Percentiles rank a stretch among this genome's conserved stretches.
Conservation (phyloP, 2,888 invertebrate species). For the Clostera curtula region DNA sequence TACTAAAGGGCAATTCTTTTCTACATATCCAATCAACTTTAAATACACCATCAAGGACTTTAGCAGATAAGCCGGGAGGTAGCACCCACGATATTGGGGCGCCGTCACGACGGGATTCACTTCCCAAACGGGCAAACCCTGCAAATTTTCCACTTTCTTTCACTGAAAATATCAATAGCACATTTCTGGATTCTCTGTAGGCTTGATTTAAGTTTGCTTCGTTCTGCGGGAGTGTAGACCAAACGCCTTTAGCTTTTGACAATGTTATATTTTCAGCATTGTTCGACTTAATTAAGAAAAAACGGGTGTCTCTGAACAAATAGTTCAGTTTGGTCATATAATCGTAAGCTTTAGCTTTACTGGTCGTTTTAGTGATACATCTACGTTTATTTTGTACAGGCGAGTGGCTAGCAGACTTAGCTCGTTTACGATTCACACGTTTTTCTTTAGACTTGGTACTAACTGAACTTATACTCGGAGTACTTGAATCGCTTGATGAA, state of each 20-base stretch:
- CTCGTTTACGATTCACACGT: constrained; percentile 74
- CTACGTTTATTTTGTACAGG: constrained; percentile 55
- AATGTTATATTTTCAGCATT: constrained; percentile 97
- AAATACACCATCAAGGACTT: constrained; percentile 96
- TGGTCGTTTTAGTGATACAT: constrained; percentile 40
- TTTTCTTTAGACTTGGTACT: constrained; percentile 80
- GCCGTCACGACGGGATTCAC: constrained; percentile 92
- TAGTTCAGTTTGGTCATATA: constrained; percentile 93
- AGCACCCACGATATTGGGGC: constrained; percentile 94
- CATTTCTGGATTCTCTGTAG: constrained; percentile 93
- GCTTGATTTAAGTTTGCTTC: constrained; percentile 97
- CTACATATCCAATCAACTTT: constrained; percentile 98
- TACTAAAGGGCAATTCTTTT: constrained; percentile 93
- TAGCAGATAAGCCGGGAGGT: constrained; percentile 93
- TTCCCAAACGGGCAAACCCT: constrained; percentile 93
- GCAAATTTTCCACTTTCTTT: constrained; percentile 98
- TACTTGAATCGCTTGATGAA: constrained; percentile 81
- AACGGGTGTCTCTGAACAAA: constrained; percentile 93
- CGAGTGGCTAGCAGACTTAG: constrained; percentile 56
- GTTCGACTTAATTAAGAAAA: constrained; percentile 98
- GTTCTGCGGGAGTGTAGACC: constrained; percentile 98
- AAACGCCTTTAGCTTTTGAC: constrained; percentile 96
- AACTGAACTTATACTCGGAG: constrained; percentile 86
- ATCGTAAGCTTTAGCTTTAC: constrained; percentile 82
- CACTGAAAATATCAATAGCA: constrained; percentile 96